These are phyloP conservation scores for Momotus momota DNA, from an alignment of 2,797 vertebrate genomes.

Conservation along the genomic window DNA sequence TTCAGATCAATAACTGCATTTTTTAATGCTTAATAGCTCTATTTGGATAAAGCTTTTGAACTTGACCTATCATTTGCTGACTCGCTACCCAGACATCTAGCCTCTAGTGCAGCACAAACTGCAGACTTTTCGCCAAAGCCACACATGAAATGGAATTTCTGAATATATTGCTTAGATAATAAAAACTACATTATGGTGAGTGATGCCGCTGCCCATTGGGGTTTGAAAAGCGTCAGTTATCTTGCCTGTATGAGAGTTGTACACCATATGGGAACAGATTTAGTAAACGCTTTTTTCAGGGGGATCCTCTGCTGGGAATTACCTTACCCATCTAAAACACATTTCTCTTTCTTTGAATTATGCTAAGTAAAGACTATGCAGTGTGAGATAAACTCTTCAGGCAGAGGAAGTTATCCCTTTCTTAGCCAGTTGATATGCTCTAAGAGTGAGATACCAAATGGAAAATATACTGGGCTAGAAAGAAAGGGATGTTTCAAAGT, in stretches of 20 bases:
- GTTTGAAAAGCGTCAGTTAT: neutral
- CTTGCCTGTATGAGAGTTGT: neutral
- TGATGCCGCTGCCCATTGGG: neutral
- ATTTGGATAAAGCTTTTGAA: constrained; percentile 14
- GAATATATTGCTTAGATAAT: neutral
- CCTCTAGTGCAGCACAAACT: neutral
- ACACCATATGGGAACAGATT: fast-evolving
- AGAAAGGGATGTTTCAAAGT: neutral
- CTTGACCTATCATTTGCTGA: neutral
- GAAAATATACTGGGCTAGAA: neutral
- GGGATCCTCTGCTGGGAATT: neutral
- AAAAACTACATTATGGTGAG: neutral
- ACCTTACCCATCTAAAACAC: neutral
- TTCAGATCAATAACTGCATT: neutral
- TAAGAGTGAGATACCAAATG: neutral
- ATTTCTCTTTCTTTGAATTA: neutral
- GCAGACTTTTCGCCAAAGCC: neutral
- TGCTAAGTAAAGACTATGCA: neutral
- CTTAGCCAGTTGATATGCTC: neutral
- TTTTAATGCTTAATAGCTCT: neutral
- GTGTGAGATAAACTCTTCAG: neutral
- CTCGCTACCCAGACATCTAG: neutral
- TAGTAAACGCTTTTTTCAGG: neutral
- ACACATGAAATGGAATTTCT: neutral
- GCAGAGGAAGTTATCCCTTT: neutral